Evolutionary conservation across 2,797 vertebrate species (phyloP).

Genomic region (Macroramphosus scolopax): DNA sequence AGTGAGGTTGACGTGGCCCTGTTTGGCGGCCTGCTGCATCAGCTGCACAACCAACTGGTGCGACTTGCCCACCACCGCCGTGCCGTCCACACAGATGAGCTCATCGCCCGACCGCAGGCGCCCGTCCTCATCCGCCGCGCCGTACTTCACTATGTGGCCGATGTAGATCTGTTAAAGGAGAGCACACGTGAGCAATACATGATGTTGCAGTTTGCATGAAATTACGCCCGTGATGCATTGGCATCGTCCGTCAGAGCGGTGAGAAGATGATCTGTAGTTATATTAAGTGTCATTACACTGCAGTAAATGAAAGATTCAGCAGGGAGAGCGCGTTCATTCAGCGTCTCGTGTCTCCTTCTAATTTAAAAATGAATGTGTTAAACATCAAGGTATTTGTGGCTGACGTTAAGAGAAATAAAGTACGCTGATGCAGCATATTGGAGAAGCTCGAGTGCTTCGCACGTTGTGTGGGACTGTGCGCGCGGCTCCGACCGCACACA

Average conservation of each 20-base stretch:
- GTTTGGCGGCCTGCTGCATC: conserved; percentile 99
- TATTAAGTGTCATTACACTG: conserved; percentile 20
- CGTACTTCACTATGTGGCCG: conserved; percentile 96
- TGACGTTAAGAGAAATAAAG: conserved; percentile 23
- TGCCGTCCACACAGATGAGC: conserved; percentile 97
- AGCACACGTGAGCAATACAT: neutral
- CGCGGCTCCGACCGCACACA: conserved; percentile 26
- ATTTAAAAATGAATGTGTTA: conserved; percentile 9
- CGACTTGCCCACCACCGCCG: conserved; percentile 95
- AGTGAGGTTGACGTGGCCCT: conserved; percentile 97
- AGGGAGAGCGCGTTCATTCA: conserved; percentile 8
- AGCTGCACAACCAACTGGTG: conserved; percentile 98
- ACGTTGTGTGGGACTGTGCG: conserved; percentile 46
- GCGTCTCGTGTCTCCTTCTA: conserved; percentile 11
- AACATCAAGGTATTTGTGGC: conserved; percentile 25
- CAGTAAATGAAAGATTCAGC: conserved; percentile 17
- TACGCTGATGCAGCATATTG: conserved; percentile 14
- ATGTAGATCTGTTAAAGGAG: conserved; percentile 88
- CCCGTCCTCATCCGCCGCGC: conserved; percentile 94
- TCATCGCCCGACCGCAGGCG: conserved; percentile 96
- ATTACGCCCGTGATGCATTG: too few species aligned
- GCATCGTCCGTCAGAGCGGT: too few species aligned
- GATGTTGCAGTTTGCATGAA: neutral
- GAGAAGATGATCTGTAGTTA: too few species aligned
- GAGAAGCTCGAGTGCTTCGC: conserved; percentile 36